A percentile compares a stretch with the other conserved stretches of the same genome.
phyloP scores from a whole-genome alignment of 2,113 vertebrate genomes.

The Bambusicola thoracicus region DNA sequence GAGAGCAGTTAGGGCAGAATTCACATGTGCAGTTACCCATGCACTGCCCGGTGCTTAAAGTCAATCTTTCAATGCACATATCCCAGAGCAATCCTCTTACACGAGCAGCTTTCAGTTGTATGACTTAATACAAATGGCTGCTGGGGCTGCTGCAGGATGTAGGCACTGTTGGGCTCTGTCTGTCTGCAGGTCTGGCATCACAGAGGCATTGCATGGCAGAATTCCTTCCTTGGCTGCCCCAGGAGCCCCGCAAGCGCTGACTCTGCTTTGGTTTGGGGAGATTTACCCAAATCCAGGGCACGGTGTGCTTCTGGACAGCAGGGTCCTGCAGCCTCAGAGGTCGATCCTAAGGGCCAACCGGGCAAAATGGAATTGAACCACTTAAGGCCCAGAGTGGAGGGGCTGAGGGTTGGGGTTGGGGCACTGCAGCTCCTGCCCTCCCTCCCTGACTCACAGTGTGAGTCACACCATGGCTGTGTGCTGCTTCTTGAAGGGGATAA shows the following conservation, averaged over 20 bases:
- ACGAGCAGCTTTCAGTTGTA: background rate
- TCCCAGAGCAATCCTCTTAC: background rate
- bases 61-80: background rate
- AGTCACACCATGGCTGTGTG: background rate
- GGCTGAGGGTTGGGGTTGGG: background rate
- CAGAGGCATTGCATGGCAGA: no score
- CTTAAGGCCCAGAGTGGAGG: background rate
- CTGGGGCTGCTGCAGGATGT: background rate
- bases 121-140: background rate
- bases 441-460: background rate
- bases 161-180: background rate
- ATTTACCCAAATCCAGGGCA: background rate
- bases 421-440: background rate
- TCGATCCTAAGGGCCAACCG: background rate
- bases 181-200: background rate
- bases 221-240: no score
- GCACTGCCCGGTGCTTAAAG: background rate
- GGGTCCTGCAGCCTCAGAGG: fast-evolving
- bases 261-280: fast-evolving
- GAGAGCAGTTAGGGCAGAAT: background rate
- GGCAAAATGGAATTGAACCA: background rate
- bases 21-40: background rate
- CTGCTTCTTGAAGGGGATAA: background rate
- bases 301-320: fast-evolving
- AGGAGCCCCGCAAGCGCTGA: background rate